Base-by-base conservation (phyloP, 2,797 vertebrate genomes). In the Anguilla pacifica region DNA sequence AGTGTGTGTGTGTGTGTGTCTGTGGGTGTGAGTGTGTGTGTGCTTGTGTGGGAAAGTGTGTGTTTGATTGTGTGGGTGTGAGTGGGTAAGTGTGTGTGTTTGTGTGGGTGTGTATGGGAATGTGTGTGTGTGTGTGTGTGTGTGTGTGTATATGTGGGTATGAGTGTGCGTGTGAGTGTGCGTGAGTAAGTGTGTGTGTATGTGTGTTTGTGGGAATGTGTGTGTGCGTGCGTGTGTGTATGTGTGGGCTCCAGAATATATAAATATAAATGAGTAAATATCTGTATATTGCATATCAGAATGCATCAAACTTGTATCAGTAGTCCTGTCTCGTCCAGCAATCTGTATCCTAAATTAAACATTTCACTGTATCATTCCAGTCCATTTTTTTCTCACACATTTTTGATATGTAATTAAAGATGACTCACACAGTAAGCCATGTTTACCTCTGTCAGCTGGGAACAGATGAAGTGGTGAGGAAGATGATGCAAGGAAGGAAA, bases 231-330 rank as follows among this genome's bases (percentile, higher is more conserved):
- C n/a, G 61, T 7, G 17, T 64, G 61, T 22, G 5, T 61, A 22
- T 5, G 3, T 61, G 13, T 22, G 19, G 17, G 15, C 19, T 4
- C 25, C 17, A 67, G 22, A 67, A 67, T 67, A 67, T 64, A n/a
- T 67, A n/a, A 6, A 67, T 67, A 67, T n/a, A 5, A 19, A n/a
- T 67, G 22, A 67, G 61, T n/a, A 25, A 67, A 67, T 64, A 25
- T 64, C 4, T 25, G n/a, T 67, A 67, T n/a, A 67, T 7, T 67
- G 9, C 22, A 1, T n/a, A 67, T 67, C 22, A 25, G 25, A 67
- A 67, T 67, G 55, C 9, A 67, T 25, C 2, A 67, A 67, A 67
- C n/a, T n/a, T 67, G 61, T 67, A 81, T 89, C 70, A 88, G 82
- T 22, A 67, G 74, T 46, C 35, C 31, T 10, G 3, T 46, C 31